Conservation (phyloP, 2,113 vertebrate species). For the Limnothrissa miodon region DNA sequence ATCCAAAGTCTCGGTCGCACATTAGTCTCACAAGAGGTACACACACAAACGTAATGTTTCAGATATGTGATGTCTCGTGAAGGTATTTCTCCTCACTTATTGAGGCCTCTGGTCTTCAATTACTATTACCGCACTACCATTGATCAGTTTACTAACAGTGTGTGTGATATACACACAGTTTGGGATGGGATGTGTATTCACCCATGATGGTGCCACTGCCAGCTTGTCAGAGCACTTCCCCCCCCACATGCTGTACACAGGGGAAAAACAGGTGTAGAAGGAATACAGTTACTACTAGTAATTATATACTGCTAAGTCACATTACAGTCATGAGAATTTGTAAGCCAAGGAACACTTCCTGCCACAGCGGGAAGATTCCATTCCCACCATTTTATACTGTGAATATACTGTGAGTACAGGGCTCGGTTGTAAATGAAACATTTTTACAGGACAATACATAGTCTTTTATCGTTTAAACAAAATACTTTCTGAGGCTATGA, state of each 20-base stretch:
- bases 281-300: too few species aligned
- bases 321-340: background rate
- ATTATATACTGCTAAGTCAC: background rate
- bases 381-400: background rate
- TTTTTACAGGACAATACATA: background rate
- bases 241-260: background rate
- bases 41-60: background rate
- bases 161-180: background rate
- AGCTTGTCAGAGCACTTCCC: too few species aligned
- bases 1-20: background rate
- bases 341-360: background rate
- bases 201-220: too few species aligned
- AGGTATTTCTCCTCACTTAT: background rate
- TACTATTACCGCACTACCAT: background rate
- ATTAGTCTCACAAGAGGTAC: background rate
- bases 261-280: background rate
- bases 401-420: background rate
- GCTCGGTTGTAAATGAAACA: background rate
- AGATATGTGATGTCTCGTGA: background rate
- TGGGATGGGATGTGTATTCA: background rate
- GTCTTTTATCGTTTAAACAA: background rate
- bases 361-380: background rate
- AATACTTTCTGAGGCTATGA: background rate
- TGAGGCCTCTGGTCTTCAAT: background rate
- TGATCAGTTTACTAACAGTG: background rate